A percentile compares a stretch with the other conserved stretches of the same genome.
Evolutionary conservation across 1,140 invertebrate species (phyloP).

Genomic region (Hirudo medicinalis): DNA sequence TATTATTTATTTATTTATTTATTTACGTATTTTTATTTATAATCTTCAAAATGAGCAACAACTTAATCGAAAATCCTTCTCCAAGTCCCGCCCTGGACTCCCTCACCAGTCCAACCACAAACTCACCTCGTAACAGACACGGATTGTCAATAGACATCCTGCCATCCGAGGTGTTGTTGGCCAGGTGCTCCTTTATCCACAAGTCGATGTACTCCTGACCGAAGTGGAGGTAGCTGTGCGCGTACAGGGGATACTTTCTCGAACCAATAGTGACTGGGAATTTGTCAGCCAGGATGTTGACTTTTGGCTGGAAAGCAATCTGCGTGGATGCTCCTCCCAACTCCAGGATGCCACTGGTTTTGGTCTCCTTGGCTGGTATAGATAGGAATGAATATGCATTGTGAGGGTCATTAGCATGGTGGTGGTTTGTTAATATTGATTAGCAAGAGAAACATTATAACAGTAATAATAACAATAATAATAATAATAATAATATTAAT

Average conservation of each 20-base stretch:
- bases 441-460: neutral
- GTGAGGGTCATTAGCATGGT: neutral
- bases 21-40: too few relatives aligned
- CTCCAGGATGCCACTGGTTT: conserved; percentile 41
- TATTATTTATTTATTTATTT: too few relatives aligned
- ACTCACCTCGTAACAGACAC: conserved; percentile 32
- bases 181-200: conserved; percentile 27
- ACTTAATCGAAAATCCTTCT: too few relatives aligned
- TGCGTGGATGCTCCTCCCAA: conserved; percentile 49
- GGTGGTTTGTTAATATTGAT: neutral
- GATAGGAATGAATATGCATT: neutral
- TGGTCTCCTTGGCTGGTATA: neutral
- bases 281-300: conserved; percentile 33
- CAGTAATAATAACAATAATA: neutral
- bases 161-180: neutral
- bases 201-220: conserved; percentile 34
- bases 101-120: neutral
- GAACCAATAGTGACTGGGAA: conserved; percentile 36
- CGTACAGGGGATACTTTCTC: conserved; percentile 38
- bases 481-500: neutral
- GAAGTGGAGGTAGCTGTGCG: conserved; percentile 44
- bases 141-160: conserved; percentile 25
- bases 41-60: too few relatives aligned
- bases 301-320: conserved; percentile 41
- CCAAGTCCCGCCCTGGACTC: too few relatives aligned